Percentiles rank a stretch among this genome's conserved stretches.
Conservation (phyloP, 2,888 invertebrate genomes). For the Leucoma salicis region DNA sequence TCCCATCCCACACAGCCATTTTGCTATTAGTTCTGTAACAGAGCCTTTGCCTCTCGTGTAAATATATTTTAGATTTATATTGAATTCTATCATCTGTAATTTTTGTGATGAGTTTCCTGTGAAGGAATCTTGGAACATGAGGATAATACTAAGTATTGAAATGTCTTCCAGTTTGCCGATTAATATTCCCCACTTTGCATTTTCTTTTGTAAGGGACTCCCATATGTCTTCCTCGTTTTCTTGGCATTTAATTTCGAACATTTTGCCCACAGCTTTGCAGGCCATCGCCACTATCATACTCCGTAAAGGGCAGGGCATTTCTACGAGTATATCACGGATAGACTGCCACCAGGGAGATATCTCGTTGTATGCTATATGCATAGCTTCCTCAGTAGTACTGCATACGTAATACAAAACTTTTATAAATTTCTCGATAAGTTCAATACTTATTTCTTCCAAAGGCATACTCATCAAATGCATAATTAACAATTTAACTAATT, state of each 20-base stretch:
- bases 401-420: slow-evolving; percentile 85
- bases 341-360: slow-evolving; percentile 92
- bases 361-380: slow-evolving; percentile 85
- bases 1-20: slow-evolving; percentile 91
- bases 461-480: slow-evolving; percentile 87
- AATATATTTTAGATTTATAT: slow-evolving; percentile 85
- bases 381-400: slow-evolving; percentile 82
- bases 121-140: slow-evolving; percentile 75
- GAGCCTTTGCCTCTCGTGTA: slow-evolving; percentile 88
- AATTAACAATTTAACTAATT: slow-evolving; percentile 87
- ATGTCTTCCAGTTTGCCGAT: slow-evolving; percentile 95
- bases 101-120: slow-evolving; percentile 72
- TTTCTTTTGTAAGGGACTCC: slow-evolving; percentile 93
- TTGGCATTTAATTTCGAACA: slow-evolving; percentile 61
- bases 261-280: slow-evolving; percentile 88
- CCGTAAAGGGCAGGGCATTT: slow-evolving; percentile 88
- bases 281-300: slow-evolving; percentile 92
- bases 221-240: slow-evolving; percentile 85
- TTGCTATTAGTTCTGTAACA: slow-evolving; percentile 93
- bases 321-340: slow-evolving; percentile 87
- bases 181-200: slow-evolving; percentile 92
- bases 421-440: slow-evolving; percentile 86
- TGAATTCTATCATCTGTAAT: slow-evolving; percentile 78
- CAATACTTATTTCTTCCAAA: slow-evolving; percentile 69
- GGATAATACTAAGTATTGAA: slow-evolving; percentile 88